Percentiles rank a stretch among this genome's conserved stretches.
Evolutionary conservation across 2,797 vertebrate species (phyloP).

Genomic region (Dicrostonyx torquatus): DNA sequence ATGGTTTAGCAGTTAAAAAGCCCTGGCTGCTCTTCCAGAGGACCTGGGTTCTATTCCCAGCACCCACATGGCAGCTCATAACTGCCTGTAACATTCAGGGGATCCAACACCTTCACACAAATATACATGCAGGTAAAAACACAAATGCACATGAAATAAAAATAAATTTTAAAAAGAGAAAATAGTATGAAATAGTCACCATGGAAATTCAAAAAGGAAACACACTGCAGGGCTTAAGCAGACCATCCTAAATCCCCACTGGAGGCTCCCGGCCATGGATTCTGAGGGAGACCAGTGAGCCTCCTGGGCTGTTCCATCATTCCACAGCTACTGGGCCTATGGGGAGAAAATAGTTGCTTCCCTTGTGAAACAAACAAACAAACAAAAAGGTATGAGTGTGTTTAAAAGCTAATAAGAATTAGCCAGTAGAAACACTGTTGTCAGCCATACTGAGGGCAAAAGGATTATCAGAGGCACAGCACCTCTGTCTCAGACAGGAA

Average conservation of each 20-base stretch:
- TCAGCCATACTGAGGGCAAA: not conserved
- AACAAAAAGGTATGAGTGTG: not conserved
- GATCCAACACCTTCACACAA: not conserved
- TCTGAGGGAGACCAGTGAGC: not conserved
- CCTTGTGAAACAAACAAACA: not conserved
- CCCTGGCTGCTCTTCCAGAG: not conserved
- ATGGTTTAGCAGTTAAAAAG: not conserved
- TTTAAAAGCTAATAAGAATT: constrained; percentile 21
- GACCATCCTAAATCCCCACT: not conserved
- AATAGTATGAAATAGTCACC: not conserved
- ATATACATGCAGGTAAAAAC: not conserved
- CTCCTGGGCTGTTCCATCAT: not conserved
- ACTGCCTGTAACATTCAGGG: not conserved
- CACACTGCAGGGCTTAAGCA: not conserved
- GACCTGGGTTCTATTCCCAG: not conserved
- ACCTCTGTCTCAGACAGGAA: not conserved
- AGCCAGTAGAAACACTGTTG: not conserved
- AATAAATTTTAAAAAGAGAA: not conserved
- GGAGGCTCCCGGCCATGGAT: not conserved
- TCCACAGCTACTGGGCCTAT: not conserved
- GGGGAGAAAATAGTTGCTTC: not conserved
- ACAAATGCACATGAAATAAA: not conserved
- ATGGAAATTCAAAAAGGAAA: not conserved
- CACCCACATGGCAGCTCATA: not conserved
- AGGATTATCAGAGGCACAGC: not conserved